These are phyloP conservation scores for Peromyscus polionotus DNA, from an alignment of 2,113 vertebrate genomes.

Conservation along the genomic window DNA sequence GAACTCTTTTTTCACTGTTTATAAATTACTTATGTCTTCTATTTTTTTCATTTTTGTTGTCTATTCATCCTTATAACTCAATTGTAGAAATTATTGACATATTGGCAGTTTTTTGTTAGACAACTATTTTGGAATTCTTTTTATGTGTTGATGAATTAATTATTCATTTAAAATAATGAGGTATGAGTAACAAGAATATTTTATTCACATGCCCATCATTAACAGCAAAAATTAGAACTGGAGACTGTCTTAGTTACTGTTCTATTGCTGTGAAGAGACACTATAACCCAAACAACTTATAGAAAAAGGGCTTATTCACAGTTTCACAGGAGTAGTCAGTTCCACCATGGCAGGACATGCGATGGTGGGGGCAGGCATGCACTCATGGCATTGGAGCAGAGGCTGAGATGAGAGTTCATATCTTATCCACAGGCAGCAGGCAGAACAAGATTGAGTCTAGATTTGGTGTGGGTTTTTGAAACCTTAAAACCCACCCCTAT, in stretches of 20 bases:
- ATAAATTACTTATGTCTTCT: not conserved
- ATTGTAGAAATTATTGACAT: not conserved
- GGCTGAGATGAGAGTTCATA: not conserved
- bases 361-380: too few species aligned
- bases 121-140: not conserved
- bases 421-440: not conserved
- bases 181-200: not conserved
- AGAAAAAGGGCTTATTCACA: not conserved
- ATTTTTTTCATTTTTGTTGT: not conserved
- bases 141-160: not conserved
- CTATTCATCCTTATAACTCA: not conserved
- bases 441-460: not conserved
- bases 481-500: not conserved
- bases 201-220: too few species aligned
- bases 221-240: not conserved
- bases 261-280: not conserved
- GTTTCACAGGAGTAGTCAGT: not conserved
- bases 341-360: rapidly evolving
- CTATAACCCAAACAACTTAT: not conserved
- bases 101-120: not conserved
- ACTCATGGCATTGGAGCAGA: too few species aligned
- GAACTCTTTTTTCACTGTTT: not conserved
- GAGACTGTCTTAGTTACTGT: not conserved
- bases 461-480: not conserved
- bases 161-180: not conserved